Conservation (phyloP, 2,888 invertebrate genomes). For the Perithous albicinctus region DNA sequence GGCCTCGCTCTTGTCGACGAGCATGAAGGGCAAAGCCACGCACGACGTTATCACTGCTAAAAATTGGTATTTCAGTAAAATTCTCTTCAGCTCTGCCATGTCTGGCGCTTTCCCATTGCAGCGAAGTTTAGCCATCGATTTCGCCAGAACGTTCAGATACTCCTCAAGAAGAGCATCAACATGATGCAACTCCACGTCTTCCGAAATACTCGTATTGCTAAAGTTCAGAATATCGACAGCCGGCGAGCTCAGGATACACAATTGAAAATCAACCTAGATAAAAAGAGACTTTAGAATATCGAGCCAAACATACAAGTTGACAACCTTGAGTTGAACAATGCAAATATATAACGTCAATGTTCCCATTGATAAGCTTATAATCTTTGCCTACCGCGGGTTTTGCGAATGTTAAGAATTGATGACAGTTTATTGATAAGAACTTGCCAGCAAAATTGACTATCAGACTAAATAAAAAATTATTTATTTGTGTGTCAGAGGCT, state of each 20-base stretch:
- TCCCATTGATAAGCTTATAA: no score
- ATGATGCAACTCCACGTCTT: conserved; percentile 69
- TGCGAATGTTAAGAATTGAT: no score
- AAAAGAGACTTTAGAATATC: background rate
- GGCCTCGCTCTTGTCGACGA: conserved; percentile 73
- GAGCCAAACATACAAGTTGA: background rate
- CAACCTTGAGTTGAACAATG: background rate
- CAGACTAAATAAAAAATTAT: no score
- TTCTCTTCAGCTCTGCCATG: conserved; percentile 68
- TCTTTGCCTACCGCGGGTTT: no score
- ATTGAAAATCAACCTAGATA: conserved; percentile 85
- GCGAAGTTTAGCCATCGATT: conserved; percentile 73
- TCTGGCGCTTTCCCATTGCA: conserved; percentile 76
- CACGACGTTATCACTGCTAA: conserved; percentile 73
- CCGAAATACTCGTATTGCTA: conserved; percentile 81
- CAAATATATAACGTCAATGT: background rate
- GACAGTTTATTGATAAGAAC: no score
- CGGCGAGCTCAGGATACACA: conserved; percentile 83
- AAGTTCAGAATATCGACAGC: conserved; percentile 85
- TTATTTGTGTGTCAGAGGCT: no score
- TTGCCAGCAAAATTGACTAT: no score
- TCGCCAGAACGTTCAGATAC: conserved; percentile 71
- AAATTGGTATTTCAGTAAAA: conserved; percentile 65
- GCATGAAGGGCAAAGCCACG: conserved; percentile 74
- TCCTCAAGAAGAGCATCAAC: conserved; percentile 73